These are phyloP conservation scores for Tetragonula carbonaria DNA, from an alignment of 2,888 invertebrate genomes.

Conservation along the genomic window DNA sequence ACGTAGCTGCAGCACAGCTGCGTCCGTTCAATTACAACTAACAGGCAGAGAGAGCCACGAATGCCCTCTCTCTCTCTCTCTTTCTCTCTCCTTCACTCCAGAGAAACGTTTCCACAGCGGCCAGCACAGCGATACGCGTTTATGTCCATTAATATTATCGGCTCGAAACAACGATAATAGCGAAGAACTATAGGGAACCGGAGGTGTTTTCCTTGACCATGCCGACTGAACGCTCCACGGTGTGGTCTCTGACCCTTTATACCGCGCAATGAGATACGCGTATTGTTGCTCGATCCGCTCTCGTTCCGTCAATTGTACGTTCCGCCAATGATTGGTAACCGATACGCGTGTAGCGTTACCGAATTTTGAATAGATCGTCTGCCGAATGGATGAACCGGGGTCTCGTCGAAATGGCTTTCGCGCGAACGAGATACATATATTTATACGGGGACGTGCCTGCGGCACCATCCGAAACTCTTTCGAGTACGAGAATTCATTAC, in stretches of 20 bases:
- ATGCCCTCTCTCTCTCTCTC: slow-evolving; percentile 1
- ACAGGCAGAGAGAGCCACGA: slow-evolving; percentile 55
- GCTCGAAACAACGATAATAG: slow-evolving; percentile 78
- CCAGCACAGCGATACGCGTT: slow-evolving; percentile 64
- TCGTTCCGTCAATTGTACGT: background rate
- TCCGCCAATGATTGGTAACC: background rate
- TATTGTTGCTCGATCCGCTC: slow-evolving; percentile 12
- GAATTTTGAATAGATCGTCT: background rate
- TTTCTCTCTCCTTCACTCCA: background rate
- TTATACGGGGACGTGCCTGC: too few species aligned
- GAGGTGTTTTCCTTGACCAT: slow-evolving; percentile 54
- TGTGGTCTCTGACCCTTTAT: slow-evolving; percentile 19
- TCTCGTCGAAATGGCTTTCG: background rate
- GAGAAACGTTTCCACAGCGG: slow-evolving; percentile 40
- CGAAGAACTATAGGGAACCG: slow-evolving; percentile 69
- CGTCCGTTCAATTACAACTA: slow-evolving; percentile 78
- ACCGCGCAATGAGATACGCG: background rate
- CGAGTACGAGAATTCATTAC: too few species aligned
- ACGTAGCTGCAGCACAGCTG: slow-evolving; percentile 73
- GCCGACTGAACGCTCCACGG: slow-evolving; percentile 21
- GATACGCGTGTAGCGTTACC: background rate
- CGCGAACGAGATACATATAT: too few species aligned
- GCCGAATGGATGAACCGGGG: too few species aligned
- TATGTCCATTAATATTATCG: slow-evolving; percentile 80
- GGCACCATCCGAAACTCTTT: too few species aligned